A percentile compares a stretch with the other conserved stretches of the same genome.
Evolutionary conservation across 2,113 vertebrate genomes (phyloP).

Genomic region (Lucifuga dentata): DNA sequence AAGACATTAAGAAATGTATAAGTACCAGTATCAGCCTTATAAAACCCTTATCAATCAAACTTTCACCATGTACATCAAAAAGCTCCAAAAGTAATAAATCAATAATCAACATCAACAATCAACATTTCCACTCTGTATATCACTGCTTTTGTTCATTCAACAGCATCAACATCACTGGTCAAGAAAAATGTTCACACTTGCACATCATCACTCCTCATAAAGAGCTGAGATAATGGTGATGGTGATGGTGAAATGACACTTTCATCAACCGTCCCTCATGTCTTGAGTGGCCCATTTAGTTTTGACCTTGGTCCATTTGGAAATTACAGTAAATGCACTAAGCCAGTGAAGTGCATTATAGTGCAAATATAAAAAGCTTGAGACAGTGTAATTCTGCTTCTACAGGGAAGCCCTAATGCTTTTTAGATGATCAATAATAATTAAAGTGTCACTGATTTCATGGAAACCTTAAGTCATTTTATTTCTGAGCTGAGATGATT

Average conservation of each 20-base stretch:
- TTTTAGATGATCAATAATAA: slow-evolving; percentile 61
- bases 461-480: slow-evolving; percentile 30
- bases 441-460: slow-evolving; percentile 57
- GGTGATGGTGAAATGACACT: slow-evolving; percentile 45
- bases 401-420: slow-evolving; percentile 17
- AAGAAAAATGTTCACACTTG: slow-evolving; percentile 12
- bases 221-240: neutral
- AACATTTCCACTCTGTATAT: too few relatives aligned
- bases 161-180: too few relatives aligned
- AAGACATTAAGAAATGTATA: too few relatives aligned
- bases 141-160: too few relatives aligned
- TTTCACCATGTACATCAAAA: too few relatives aligned
- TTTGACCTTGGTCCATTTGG: slow-evolving; percentile 38
- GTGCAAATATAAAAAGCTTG: slow-evolving; percentile 28
- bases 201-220: neutral
- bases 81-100: too few relatives aligned
- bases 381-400: slow-evolving; percentile 38
- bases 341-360: slow-evolving; percentile 30
- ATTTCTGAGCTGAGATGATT: neutral
- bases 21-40: too few relatives aligned
- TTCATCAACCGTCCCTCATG: neutral
- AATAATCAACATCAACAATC: too few relatives aligned
- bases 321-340: slow-evolving; percentile 56
- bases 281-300: slow-evolving; percentile 46
- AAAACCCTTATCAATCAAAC: too few relatives aligned